Evolutionary conservation across 1,140 invertebrate genomes (phyloP).

Genomic region (Probaryconus sp.): DNA sequence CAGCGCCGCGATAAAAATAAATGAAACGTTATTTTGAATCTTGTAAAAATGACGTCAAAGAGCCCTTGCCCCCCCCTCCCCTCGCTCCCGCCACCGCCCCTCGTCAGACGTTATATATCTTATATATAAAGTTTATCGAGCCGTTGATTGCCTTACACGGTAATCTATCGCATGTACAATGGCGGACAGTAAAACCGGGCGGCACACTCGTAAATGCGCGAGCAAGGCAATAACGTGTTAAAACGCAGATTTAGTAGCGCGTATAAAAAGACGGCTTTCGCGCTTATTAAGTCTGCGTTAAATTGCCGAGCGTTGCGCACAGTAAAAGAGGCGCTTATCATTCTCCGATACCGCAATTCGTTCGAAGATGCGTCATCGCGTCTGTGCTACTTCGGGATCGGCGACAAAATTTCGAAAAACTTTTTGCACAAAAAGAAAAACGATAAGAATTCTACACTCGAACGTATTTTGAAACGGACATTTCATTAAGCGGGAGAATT

Average conservation of each 20-base stretch:
- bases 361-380: no score
- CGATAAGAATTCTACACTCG: no score
- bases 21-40: slow-evolving; percentile 39
- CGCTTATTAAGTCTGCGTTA: slow-evolving; percentile 65
- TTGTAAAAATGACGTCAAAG: slow-evolving; percentile 30
- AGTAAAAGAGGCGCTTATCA: slow-evolving; percentile 43
- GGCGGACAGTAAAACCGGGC: slow-evolving; percentile 46
- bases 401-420: no score
- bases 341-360: no score
- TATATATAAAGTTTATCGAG: slow-evolving; percentile 41
- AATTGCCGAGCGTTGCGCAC: slow-evolving; percentile 51
- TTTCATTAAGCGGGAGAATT: no score
- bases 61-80: no score
- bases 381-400: no score
- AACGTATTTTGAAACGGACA: no score
- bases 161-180: slow-evolving; percentile 60
- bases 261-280: slow-evolving; percentile 57
- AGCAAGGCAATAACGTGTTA: slow-evolving; percentile 67
- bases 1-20: slow-evolving; percentile 33
- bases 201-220: slow-evolving; percentile 63
- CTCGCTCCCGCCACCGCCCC: no score
- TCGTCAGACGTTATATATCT: no score
- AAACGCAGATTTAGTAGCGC: slow-evolving; percentile 67
- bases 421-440: no score
- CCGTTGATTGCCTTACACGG: slow-evolving; percentile 39